Evolutionary conservation across 2,113 vertebrate genomes (phyloP), one percentile per base, ranked within the genome.

Genomic region (Ranitomeya imitator): DNA sequence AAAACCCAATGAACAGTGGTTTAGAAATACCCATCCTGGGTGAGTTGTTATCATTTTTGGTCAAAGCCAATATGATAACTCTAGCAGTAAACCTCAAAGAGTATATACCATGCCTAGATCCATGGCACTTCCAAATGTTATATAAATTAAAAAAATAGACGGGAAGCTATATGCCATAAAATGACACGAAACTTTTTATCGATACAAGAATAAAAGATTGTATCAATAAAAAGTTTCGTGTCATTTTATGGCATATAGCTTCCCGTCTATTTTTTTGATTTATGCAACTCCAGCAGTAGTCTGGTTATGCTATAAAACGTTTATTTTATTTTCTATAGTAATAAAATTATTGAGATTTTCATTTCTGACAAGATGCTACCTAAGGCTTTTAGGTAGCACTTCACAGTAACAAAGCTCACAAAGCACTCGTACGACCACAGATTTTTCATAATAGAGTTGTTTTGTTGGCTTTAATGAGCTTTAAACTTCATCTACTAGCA

Each of bases 381-480:
- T 85, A 7, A 85, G 26, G n/a, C 51, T n/a, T 31, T 31, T 51
- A 80, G 6, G 59, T 26, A 21, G 18, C 21, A 6, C 2, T 83
- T 63, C 37, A 65, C 80, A 19, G 19, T 80, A 19, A n/a, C 60
- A 83, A 83, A 65, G 31, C 60, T 61, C 19, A 11, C 19, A 83
- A n/a, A 65, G 59, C 80, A 63, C 18, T 83, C 51, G 10, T 10
- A 45, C 26, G 18, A 18, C 23, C 55, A 60, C 23, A 74, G 31
- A 37, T 45, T 63, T 82, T 37, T 63, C 23, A 65, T 83, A 67
- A 65, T 65, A 8, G 37, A 83, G 59, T 67, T 83, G 60, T 51
- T 83, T 59, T 83, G 59, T 52, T 63, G 37, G 14, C 45, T 71
- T 85, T 73, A 73, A 73, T 85, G 52, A 65, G 45, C 65, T 85